Evolutionary conservation across 2,888 invertebrate genomes (phyloP).

Genomic region (Zeuzera pyrina): DNA sequence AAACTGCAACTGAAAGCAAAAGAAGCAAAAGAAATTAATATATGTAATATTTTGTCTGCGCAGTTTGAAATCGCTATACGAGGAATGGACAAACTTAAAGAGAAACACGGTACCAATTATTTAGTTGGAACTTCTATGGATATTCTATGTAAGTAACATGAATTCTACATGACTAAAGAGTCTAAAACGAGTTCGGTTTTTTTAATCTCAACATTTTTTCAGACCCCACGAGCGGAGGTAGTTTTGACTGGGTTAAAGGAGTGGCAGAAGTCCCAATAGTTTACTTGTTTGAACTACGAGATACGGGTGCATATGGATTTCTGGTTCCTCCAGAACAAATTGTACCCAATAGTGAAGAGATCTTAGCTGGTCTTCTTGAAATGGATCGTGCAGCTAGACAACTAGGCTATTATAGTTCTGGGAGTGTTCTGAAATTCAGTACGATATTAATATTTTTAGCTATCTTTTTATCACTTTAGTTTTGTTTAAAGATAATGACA

Average conservation of each 20-base stretch:
- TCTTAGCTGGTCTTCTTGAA: constrained; percentile 58
- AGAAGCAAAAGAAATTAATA: no score
- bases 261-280: constrained; percentile 34
- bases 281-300: constrained; percentile 65
- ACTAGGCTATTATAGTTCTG: constrained; percentile 1
- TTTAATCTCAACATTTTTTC: not conserved
- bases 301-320: constrained; percentile 73
- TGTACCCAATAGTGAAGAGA: constrained; percentile 62
- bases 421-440: not conserved
- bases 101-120: constrained; percentile 19
- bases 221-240: constrained; percentile 24
- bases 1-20: no score
- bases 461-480: not conserved
- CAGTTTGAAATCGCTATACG: constrained; percentile 24
- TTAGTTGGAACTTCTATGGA: constrained; percentile 24
- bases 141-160: constrained; percentile 22
- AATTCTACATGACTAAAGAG: no score
- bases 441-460: not conserved
- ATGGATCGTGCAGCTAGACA: not conserved
- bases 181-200: not conserved
- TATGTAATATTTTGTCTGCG: constrained; percentile 8
- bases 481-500: no score
- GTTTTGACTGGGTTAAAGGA: constrained; percentile 50
- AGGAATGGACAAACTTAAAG: constrained; percentile 20
- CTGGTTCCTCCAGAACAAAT: constrained; percentile 74